phyloP scores from a whole-genome alignment of 2,888 invertebrate genomes.

The Acrobasis repandana region DNA sequence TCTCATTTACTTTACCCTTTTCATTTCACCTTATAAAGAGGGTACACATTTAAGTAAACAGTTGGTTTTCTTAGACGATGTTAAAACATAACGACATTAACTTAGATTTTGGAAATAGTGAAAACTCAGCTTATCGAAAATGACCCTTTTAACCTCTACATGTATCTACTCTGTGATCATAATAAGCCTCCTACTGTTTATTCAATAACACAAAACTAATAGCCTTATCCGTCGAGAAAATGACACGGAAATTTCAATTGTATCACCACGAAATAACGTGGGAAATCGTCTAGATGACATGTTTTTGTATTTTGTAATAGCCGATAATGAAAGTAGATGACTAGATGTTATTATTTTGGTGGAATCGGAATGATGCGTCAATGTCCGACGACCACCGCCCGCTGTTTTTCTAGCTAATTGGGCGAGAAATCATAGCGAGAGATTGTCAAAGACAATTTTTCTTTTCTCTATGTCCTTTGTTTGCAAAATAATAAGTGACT shows the following conservation, averaged over 20 bases:
- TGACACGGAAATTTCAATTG: neutral
- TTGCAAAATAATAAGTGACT: neutral
- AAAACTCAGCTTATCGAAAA: too few relatives aligned
- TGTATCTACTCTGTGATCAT: constrained; percentile 28
- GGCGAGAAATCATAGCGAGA: constrained; percentile 61
- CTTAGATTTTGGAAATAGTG: too few relatives aligned
- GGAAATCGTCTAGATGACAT: neutral
- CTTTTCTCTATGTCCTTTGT: neutral
- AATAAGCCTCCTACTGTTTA: constrained; percentile 52
- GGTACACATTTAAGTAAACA: too few relatives aligned
- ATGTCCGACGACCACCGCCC: constrained; percentile 58
- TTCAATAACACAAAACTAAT: constrained; percentile 21
- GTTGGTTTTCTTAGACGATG: too few relatives aligned
- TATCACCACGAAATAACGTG: neutral
- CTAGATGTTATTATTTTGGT: constrained; percentile 44
- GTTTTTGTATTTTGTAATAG: constrained; percentile 20
- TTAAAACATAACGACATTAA: too few relatives aligned
- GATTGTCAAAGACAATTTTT: constrained; percentile 15
- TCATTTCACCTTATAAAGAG: too few relatives aligned
- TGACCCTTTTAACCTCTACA: neutral
- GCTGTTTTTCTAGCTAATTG: constrained; percentile 79
- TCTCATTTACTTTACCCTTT: too few relatives aligned
- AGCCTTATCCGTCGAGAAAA: neutral
- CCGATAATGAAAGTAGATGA: constrained; percentile 15
- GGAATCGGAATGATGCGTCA: constrained; percentile 71